A percentile compares a stretch with the other conserved stretches of the same genome.
Evolutionary conservation across 2,888 invertebrate species (phyloP).

Genomic region (Tubiluchus corallicola): DNA sequence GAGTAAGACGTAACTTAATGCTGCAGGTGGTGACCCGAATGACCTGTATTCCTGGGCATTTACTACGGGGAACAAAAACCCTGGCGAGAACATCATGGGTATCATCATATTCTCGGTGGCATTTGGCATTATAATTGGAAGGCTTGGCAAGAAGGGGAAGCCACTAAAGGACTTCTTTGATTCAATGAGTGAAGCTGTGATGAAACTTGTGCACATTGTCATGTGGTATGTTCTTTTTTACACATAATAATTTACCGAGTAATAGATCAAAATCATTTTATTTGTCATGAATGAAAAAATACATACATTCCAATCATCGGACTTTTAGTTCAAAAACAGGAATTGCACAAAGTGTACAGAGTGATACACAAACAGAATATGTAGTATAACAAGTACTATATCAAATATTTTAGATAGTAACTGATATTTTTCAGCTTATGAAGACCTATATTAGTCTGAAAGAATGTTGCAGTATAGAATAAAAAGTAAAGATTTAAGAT

Average conservation of each 20-base stretch:
- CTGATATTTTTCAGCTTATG: no score
- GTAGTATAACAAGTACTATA: no score
- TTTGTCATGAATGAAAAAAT: not conserved
- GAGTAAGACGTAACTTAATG: no score
- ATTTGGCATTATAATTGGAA: constrained; percentile 71
- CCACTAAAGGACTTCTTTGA: constrained; percentile 69
- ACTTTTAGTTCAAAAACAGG: no score
- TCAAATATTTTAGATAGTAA: no score
- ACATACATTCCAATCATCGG: no score
- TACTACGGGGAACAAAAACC: constrained; percentile 16
- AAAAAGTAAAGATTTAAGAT: no score
- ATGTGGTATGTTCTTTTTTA: constrained; percentile 55
- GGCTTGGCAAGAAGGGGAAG: constrained; percentile 62
- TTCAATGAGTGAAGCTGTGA: constrained; percentile 73
- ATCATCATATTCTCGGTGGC: constrained; percentile 36
- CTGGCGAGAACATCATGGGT: constrained; percentile 33
- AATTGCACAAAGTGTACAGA: no score
- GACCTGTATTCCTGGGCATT: not conserved
- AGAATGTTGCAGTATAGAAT: no score
- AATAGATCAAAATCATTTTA: not conserved
- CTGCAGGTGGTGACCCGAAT: not conserved
- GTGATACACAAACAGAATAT: no score
- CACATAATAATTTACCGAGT: not conserved
- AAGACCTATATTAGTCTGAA: no score
- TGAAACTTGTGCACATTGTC: constrained; percentile 88